Conservation (phyloP, 2,888 invertebrate genomes). For the Callimorpha dominula region DNA sequence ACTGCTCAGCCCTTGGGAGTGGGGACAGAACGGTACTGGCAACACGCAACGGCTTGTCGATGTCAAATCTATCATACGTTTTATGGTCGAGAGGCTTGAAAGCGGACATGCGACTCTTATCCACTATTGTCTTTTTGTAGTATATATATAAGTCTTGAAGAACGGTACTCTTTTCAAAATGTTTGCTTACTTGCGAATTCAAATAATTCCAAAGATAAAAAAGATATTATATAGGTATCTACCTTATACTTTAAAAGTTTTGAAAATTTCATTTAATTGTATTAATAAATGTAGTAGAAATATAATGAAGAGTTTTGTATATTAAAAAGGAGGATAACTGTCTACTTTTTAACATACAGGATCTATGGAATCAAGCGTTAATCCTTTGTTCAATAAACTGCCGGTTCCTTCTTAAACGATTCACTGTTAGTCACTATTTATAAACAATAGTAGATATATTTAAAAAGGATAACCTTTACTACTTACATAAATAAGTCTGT, state of each 20-base stretch:
- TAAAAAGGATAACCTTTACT: too few species aligned
- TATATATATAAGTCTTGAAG: conserved; percentile 31
- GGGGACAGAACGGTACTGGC: conserved; percentile 78
- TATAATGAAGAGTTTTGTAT: background rate
- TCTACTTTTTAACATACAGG: background rate
- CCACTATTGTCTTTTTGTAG: conserved; percentile 58
- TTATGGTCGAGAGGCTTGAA: conserved; percentile 78
- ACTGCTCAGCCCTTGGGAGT: conserved; percentile 76
- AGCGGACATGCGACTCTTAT: conserved; percentile 76
- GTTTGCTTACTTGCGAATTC: background rate
- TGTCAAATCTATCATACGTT: conserved; percentile 83
- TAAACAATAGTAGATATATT: too few species aligned
- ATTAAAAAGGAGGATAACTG: too few species aligned
- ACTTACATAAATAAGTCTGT: background rate
- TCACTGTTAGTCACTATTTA: too few species aligned
- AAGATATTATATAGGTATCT: background rate
- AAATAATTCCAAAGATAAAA: background rate
- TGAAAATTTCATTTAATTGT: too few species aligned
- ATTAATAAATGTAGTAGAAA: background rate
- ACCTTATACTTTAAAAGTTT: too few species aligned
- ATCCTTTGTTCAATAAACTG: background rate
- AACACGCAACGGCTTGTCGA: conserved; percentile 82
- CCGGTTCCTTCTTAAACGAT: background rate
- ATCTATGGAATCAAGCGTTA: too few species aligned
- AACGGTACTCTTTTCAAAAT: conserved; percentile 11